Evolutionary conservation across 2,113 vertebrate genomes (phyloP).

Genomic region (Microcebus tavaratra): DNA sequence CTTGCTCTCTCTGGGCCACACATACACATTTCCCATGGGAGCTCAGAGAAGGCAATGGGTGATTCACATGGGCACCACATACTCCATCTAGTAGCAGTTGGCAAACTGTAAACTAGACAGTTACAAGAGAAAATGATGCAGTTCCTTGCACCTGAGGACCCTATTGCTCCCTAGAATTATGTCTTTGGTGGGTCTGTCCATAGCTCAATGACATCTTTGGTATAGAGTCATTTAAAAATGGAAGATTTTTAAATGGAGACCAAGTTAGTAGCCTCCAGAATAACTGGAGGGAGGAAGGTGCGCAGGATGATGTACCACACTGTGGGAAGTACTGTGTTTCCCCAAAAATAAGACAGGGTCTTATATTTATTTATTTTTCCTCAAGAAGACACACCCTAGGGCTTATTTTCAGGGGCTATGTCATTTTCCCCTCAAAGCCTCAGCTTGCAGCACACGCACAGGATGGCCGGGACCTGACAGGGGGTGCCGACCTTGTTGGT

Average conservation of each 20-base stretch:
- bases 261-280: not conserved
- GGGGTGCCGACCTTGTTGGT: too few species aligned
- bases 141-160: not conserved
- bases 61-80: rapidly evolving
- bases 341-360: too few species aligned
- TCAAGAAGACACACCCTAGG: too few species aligned
- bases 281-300: not conserved
- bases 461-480: too few species aligned
- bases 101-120: not conserved
- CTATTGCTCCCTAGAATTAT: not conserved
- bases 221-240: not conserved
- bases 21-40: not conserved
- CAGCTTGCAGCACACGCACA: too few species aligned
- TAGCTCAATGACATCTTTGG: not conserved
- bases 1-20: not conserved
- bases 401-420: too few species aligned
- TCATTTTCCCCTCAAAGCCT: too few species aligned
- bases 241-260: constrained; percentile 8
- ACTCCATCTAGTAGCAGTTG: not conserved
- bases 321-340: not conserved
- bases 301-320: not conserved
- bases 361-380: too few species aligned
- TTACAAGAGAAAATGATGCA: not conserved
- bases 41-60: not conserved
- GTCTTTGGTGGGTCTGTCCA: not conserved